Conservation (phyloP, 2,113 vertebrate species). For the Calonectris borealis region DNA sequence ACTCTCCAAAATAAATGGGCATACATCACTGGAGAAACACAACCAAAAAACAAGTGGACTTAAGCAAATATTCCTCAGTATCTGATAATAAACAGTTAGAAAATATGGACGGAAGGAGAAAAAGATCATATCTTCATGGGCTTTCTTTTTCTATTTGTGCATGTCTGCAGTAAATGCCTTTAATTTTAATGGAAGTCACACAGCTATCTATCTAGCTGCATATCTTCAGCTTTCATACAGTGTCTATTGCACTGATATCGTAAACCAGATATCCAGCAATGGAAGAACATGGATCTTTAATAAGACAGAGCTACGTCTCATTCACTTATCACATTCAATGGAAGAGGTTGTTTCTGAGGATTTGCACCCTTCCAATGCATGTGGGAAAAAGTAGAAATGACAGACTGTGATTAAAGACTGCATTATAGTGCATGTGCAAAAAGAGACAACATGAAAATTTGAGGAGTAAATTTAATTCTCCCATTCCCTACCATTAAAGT, state of each 20-base stretch:
- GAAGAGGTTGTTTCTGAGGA: neutral
- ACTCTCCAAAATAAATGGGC: neutral
- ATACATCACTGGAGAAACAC: neutral
- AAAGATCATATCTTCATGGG: neutral
- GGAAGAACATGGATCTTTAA: neutral
- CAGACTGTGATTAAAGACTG: slow-evolving; percentile 31
- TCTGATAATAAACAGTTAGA: neutral
- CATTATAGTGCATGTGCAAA: neutral
- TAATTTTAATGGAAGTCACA: neutral
- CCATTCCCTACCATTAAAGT: neutral
- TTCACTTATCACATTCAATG: neutral
- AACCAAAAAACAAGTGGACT: neutral
- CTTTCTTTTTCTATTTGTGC: neutral
- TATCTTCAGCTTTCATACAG: neutral
- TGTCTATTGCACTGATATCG: neutral
- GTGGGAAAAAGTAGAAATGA: neutral
- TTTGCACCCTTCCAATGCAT: neutral
- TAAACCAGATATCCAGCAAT: neutral
- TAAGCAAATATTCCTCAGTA: neutral
- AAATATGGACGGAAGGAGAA: neutral
- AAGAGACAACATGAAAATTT: slow-evolving; percentile 12
- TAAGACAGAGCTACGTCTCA: neutral
- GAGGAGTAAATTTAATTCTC: slow-evolving; percentile 34
- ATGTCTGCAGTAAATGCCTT: neutral
- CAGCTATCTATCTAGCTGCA: neutral